Percentiles rank a stretch among this genome's conserved stretches.
phyloP scores from a whole-genome alignment of 2,113 vertebrate genomes.

The Notechis scutatus region DNA sequence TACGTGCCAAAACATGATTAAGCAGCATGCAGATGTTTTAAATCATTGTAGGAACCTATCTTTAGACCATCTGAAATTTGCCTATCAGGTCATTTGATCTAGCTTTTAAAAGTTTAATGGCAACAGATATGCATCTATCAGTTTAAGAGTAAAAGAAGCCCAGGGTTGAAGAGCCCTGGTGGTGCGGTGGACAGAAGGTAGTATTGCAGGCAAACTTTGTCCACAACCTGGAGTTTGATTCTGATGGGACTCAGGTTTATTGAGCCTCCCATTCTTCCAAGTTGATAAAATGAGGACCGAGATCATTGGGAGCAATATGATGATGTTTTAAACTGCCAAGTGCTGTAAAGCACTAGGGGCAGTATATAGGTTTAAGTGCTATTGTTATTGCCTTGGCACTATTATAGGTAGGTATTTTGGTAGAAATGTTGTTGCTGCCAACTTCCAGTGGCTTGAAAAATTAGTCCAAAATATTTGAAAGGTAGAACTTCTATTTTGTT shows the following conservation, averaged over 20 bases:
- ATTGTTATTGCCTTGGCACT: background rate
- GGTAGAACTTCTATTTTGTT: background rate
- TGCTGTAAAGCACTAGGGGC: background rate
- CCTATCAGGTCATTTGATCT: background rate
- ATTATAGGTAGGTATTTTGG: background rate
- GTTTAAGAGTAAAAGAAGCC: background rate
- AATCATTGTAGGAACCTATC: background rate
- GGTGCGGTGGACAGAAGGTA: background rate
- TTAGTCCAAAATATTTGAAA: background rate
- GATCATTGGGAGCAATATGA: too few relatives aligned
- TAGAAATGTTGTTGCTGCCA: background rate
- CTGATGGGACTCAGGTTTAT: background rate
- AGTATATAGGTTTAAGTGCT: background rate
- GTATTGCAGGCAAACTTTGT: background rate
- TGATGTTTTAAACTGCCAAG: too few relatives aligned
- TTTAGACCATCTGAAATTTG: background rate
- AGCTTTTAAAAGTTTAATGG: background rate
- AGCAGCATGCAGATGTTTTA: background rate
- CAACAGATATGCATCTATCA: background rate
- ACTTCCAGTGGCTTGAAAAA: background rate
- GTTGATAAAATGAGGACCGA: too few relatives aligned
- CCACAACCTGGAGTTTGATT: background rate
- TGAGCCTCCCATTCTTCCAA: background rate
- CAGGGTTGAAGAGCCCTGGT: background rate
- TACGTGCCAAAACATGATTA: background rate